Evolutionary conservation across 2,113 vertebrate species (phyloP).

Genomic region (Ctenodactylus gundi): DNA sequence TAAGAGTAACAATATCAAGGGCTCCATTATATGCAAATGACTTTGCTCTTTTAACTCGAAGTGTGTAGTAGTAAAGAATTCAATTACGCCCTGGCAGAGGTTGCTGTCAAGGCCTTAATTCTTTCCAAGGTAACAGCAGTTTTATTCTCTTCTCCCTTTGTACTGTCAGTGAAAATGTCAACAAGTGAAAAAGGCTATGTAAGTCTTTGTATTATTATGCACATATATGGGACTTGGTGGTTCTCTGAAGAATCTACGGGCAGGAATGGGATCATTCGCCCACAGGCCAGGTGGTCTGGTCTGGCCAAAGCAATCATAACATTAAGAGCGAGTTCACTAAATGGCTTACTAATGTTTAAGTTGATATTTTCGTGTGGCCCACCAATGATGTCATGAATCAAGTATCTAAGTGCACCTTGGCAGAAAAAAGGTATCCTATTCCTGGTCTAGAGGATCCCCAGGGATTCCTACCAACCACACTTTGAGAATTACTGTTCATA

Average conservation of each 20-base stretch:
- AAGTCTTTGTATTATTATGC: not conserved
- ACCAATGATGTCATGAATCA: no score
- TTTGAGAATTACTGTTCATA: not conserved
- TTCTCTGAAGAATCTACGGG: no score
- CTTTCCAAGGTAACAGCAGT: not conserved
- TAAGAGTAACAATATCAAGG: not conserved
- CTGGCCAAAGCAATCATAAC: no score
- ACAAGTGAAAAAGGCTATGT: not conserved
- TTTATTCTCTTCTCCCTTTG: not conserved
- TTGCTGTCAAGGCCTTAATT: not conserved
- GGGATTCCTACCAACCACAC: not conserved
- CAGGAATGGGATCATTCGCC: no score
- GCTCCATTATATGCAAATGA: not conserved
- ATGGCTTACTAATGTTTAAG: no score
- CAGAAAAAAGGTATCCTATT: not conserved
- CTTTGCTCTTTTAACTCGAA: not conserved
- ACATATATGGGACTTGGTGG: not conserved
- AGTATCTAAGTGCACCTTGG: no score
- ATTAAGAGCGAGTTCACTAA: no score
- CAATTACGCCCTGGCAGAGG: not conserved
- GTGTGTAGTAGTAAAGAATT: not conserved
- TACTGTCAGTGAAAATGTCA: not conserved
- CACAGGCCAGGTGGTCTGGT: no score
- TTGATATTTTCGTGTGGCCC: no score
- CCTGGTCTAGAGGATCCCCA: not conserved